These are phyloP conservation scores for Drosophila ercepeae DNA, from an alignment of 1,140 invertebrate genomes.

Conservation along the genomic window DNA sequence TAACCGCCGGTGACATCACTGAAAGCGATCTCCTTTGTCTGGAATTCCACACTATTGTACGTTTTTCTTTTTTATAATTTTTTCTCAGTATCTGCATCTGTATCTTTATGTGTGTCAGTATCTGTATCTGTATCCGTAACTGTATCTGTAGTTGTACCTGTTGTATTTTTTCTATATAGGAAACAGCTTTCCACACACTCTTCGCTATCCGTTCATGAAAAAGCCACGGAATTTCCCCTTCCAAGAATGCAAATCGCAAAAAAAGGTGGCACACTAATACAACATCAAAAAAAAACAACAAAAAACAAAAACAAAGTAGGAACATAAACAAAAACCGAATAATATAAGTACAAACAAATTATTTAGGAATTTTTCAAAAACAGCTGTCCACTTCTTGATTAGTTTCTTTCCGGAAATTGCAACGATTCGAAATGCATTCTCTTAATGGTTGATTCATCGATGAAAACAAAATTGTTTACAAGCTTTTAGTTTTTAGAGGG, in stretches of 20 bases:
- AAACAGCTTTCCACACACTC: constrained; percentile 28
- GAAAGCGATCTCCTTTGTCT: constrained; percentile 27
- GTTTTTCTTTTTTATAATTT: neutral
- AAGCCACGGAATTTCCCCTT: constrained; percentile 8
- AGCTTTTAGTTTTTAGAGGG: too few species aligned
- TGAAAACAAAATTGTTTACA: neutral
- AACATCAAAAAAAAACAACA: too few species aligned
- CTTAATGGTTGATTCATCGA: neutral
- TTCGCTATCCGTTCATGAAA: neutral
- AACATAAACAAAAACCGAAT: neutral
- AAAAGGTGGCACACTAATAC: constrained; percentile 16
- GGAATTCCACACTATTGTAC: constrained; percentile 1
- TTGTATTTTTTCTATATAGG: constrained; percentile 5
- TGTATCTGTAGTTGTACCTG: neutral
- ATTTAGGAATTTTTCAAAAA: constrained; percentile 23
- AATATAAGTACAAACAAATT: neutral
- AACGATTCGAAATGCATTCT: neutral
- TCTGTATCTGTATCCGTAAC: too few species aligned
- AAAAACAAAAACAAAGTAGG: neutral
- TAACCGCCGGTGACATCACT: constrained; percentile 58
- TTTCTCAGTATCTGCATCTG: neutral
- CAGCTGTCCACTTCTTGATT: constrained; percentile 45
- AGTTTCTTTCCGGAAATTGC: constrained; percentile 23
- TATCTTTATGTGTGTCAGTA: too few species aligned
- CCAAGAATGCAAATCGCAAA: constrained; percentile 18